A percentile compares a stretch with the other conserved stretches of the same genome.
Evolutionary conservation across 2,888 invertebrate genomes (phyloP).

Genomic region (Cephus runcator): DNA sequence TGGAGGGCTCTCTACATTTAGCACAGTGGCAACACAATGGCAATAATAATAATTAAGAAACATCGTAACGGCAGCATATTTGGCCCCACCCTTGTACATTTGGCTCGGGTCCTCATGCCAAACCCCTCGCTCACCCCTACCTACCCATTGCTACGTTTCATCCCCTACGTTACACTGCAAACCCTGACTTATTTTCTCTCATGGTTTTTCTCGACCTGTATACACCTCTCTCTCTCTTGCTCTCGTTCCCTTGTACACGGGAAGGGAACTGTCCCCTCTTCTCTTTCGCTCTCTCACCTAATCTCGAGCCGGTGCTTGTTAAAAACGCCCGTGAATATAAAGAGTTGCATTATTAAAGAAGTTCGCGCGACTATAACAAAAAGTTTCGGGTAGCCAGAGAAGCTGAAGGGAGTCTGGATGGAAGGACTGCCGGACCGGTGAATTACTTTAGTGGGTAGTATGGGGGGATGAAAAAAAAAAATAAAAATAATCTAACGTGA

Average conservation of each 20-base stretch:
- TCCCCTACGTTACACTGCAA: conserved; percentile 21
- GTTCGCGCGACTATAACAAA: conserved; percentile 62
- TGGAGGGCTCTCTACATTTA: conserved; percentile 51
- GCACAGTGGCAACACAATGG: conserved; percentile 53
- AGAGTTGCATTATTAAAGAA: conserved; percentile 67
- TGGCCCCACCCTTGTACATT: conserved; percentile 36
- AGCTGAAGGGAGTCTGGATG: conserved; percentile 20
- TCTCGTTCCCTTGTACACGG: conserved; percentile 10
- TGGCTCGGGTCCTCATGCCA: conserved; percentile 16
- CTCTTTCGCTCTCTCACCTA: conserved; percentile 48
- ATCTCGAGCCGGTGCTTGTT: conserved; percentile 62
- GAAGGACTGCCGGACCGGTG: conserved; percentile 8
- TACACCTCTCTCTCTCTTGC: conserved; percentile 15
- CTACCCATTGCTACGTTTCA: conserved; percentile 22
- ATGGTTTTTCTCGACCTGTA: conserved; percentile 16
- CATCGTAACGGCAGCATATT: conserved; percentile 61
- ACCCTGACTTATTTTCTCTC: conserved; percentile 26
- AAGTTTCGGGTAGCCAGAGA: conserved; percentile 48
- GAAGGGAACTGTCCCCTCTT: not conserved
- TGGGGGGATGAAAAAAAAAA: not conserved
- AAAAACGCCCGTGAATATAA: conserved; percentile 66
- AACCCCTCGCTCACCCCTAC: conserved; percentile 8
- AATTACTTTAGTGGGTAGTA: conserved; percentile 8
- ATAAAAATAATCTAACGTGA: conserved; percentile 5
- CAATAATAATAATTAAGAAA: conserved; percentile 66